phyloP scores from a whole-genome alignment of 2,888 invertebrate genomes.

The Abrostola triplasia region DNA sequence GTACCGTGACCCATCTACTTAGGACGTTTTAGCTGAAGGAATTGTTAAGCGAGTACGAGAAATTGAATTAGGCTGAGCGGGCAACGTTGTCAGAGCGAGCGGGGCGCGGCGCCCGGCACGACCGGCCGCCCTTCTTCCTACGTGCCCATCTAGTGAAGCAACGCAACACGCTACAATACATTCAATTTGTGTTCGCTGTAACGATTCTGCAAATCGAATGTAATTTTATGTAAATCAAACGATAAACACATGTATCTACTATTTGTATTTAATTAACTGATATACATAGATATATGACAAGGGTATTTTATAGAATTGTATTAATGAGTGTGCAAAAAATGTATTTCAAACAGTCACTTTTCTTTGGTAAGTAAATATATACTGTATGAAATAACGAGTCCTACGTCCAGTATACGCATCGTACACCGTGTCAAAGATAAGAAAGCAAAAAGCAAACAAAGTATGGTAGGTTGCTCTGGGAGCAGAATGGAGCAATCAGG shows the following conservation, averaged over 20 bases:
- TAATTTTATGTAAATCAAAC: slow-evolving; percentile 28
- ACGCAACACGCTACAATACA: slow-evolving; percentile 52
- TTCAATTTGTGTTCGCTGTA: slow-evolving; percentile 35
- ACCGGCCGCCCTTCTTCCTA: slow-evolving; percentile 51
- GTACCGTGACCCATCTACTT: slow-evolving; percentile 78
- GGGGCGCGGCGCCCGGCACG: slow-evolving; percentile 10
- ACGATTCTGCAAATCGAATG: slow-evolving; percentile 29
- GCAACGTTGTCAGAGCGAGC: slow-evolving; percentile 56
- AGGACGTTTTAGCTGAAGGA: slow-evolving; percentile 74
- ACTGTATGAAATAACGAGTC: slow-evolving; percentile 12
- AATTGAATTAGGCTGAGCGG: slow-evolving; percentile 78
- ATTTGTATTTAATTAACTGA: background rate
- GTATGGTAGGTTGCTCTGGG: slow-evolving; percentile 69
- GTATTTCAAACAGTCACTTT: no score
- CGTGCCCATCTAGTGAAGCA: slow-evolving; percentile 57
- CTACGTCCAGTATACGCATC: slow-evolving; percentile 26
- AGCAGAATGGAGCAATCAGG: slow-evolving; percentile 86
- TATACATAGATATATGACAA: no score
- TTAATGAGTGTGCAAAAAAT: no score
- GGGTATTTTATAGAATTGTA: no score
- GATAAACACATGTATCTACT: background rate
- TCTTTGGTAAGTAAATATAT: background rate
- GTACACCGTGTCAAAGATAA: slow-evolving; percentile 67
- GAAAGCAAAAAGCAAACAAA: slow-evolving; percentile 75
- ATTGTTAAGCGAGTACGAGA: slow-evolving; percentile 77